Evolutionary conservation across 2,888 invertebrate genomes (phyloP).

Genomic region (Melolontha melolontha): DNA sequence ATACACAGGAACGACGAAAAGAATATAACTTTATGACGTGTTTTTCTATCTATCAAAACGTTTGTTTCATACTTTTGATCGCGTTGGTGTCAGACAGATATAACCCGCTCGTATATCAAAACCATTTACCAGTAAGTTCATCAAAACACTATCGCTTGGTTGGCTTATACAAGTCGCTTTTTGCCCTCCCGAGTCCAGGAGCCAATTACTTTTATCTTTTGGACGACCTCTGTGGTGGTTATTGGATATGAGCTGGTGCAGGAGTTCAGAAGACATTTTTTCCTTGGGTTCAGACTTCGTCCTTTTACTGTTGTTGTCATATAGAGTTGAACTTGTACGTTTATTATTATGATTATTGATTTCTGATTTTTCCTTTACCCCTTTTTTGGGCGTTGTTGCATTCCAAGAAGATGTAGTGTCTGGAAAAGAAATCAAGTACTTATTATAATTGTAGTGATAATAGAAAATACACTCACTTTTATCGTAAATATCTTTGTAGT

Average conservation of each 20-base stretch:
- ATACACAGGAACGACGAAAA: too few species aligned
- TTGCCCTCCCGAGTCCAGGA: constrained; percentile 60
- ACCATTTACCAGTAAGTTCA: constrained; percentile 95
- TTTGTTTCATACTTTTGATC: constrained; percentile 41
- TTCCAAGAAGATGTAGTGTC: constrained; percentile 48
- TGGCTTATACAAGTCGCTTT: constrained; percentile 65
- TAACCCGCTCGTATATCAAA: constrained; percentile 95
- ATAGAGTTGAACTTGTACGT: constrained; percentile 54
- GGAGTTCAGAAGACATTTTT: constrained; percentile 67
- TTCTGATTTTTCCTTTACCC: constrained; percentile 42
- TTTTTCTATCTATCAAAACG: constrained; percentile 15
- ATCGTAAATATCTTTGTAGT: constrained; percentile 58
- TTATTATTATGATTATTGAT: constrained; percentile 50
- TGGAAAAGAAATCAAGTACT: constrained; percentile 42
- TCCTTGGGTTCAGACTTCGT: constrained; percentile 61
- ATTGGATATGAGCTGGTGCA: constrained; percentile 73
- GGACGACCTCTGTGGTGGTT: constrained; percentile 59
- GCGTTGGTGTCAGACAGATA: constrained; percentile 79
- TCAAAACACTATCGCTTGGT: constrained; percentile 84
- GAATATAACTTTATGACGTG: background rate
- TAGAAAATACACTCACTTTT: constrained; percentile 46
- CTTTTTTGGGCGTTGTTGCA: constrained; percentile 42
- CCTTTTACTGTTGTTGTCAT: constrained; percentile 56
- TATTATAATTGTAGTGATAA: background rate
- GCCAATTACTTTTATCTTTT: constrained; percentile 62